Base-by-base conservation (phyloP, 2,113 vertebrate genomes). In the Hyperoodon ampullatus region DNA sequence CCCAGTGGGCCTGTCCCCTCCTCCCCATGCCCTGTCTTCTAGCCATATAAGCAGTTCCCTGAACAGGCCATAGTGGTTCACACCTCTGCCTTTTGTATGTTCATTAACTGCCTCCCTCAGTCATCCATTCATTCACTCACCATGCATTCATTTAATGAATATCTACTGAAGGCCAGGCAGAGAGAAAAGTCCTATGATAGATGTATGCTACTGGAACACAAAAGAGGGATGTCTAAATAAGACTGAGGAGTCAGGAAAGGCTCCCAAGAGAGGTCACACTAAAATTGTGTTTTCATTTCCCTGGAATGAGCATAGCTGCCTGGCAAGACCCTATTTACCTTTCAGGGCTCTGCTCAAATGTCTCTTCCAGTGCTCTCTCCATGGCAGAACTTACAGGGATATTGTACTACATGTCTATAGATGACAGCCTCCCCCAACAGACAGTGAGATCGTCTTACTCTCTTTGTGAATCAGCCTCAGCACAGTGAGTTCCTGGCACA, bases 341-440 rank as follows among this genome's bases (percentile, higher is more conserved):
- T 42, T 58, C 66, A 44, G 65, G 47, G 53, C 77, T 60, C 68
- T 21, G 21, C 30, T 70, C 35, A n/a, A 6, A 50, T 15, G 35
- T 80, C 44, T 35, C n/a, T 74, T 35, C 65, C 39, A 44, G 28
- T 35, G n/a, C 12, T 74, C 13, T 85, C 44, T 75, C 35, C 21
- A 13, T 4, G 12, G 39, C 5, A 68, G n/a, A 72, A 16, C 42
- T 53, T 71, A 18, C 47, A 66, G 74, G 70, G 39, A 60, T 14
- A 9, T 2, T 21, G 47, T 7, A 24, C 21, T 8, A 0, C 0
- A 0, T 47, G 82, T 50, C 14, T 75, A 44, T 53, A 55, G 42
- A 58, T 18, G 75, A 28, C 61, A 39, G 35, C 23, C 47, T 53
- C 18, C 65, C 6, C 8, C 13, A 24, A 10, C 42, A 78, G 44